Percentiles rank a stretch among this genome's conserved stretches.
phyloP scores from a whole-genome alignment of 64 coral and sea anemone genomes.

The Dendronephthya gigantea region DNA sequence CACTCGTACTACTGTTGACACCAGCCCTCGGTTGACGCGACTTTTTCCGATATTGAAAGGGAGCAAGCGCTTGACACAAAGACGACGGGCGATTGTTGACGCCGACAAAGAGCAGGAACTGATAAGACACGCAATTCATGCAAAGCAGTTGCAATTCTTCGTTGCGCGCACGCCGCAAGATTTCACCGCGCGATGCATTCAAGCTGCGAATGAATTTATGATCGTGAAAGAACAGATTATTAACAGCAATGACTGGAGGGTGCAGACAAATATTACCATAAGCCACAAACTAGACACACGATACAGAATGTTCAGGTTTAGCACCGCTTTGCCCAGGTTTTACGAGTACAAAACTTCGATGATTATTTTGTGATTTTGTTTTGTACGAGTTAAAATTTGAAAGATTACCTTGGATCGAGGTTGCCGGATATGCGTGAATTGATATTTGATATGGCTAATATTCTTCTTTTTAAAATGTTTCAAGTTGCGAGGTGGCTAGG shows the following conservation, averaged over 20 bases:
- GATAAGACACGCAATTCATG: not conserved
- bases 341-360: not conserved
- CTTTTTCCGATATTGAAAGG: not conserved
- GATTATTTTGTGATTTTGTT: not conserved
- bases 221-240: not conserved
- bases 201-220: not conserved
- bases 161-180: not conserved
- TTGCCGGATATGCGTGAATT: too few relatives aligned
- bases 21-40: not conserved
- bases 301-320: not conserved
- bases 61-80: not conserved
- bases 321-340: not conserved
- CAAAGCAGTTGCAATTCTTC: not conserved
- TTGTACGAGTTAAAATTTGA: not conserved
- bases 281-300: not conserved
- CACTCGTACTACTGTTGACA: not conserved
- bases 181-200: not conserved
- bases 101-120: not conserved
- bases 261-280: not conserved
- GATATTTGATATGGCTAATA: too few relatives aligned
- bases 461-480: too few relatives aligned
- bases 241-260: not conserved
- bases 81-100: slow-evolving; percentile 9
- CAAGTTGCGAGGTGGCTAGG: not conserved
- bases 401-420: too few relatives aligned